A percentile compares a stretch with the other conserved stretches of the same genome.
phyloP scores from a whole-genome alignment of 1,140 invertebrate genomes.

The Cyrtorhinus lividipennis region DNA sequence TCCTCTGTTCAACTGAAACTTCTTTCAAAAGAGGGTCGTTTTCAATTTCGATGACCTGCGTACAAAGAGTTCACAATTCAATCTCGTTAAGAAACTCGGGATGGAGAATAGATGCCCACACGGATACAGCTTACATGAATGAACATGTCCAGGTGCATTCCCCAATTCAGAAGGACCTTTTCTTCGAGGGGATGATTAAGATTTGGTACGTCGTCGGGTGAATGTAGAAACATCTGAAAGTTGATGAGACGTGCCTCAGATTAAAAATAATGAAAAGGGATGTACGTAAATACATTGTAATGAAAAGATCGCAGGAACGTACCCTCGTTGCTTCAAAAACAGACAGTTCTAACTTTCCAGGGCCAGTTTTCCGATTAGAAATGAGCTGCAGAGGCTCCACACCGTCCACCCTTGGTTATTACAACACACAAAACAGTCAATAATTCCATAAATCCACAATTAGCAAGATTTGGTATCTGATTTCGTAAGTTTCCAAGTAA shows the following conservation, averaged over 20 bases:
- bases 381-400: conserved; percentile 5
- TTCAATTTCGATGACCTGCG: conserved; percentile 38
- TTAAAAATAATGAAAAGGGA: too few relatives aligned
- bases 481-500: too few relatives aligned
- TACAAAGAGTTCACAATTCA: background rate
- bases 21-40: conserved; percentile 39
- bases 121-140: conserved; percentile 22
- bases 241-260: too few relatives aligned
- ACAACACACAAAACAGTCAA: too few relatives aligned
- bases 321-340: conserved; percentile 25
- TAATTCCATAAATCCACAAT: too few relatives aligned
- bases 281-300: too few relatives aligned
- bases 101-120: too few relatives aligned
- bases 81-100: too few relatives aligned
- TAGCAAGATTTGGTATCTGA: too few relatives aligned
- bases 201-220: conserved; percentile 48
- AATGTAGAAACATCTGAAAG: conserved; percentile 45
- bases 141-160: conserved; percentile 19
- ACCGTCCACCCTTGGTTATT: background rate
- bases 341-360: conserved; percentile 22
- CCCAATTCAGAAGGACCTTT: conserved; percentile 25
- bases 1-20: conserved; percentile 37
- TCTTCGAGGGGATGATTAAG: conserved; percentile 33
- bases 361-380: conserved; percentile 13
- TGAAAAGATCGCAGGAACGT: background rate